These are phyloP conservation scores for Astropecten irregularis DNA, from an alignment of 53 echinoderm and acorn worm genomes.

Conservation along the genomic window DNA sequence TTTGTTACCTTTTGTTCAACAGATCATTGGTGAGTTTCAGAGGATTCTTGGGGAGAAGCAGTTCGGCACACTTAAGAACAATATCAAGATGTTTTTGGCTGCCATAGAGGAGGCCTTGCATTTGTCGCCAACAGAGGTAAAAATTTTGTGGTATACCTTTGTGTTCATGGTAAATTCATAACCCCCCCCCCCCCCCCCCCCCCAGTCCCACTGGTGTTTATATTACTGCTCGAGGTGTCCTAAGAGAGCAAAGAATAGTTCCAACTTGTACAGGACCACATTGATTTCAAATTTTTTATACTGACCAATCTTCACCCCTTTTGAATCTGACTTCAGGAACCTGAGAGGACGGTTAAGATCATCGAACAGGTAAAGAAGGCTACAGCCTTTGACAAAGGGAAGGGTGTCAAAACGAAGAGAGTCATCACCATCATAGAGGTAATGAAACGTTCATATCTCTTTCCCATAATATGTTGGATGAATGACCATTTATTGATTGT, in stretches of 20 bases:
- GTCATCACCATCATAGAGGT: constrained; percentile 39
- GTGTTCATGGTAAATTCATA: too few relatives aligned
- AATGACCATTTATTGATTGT: not conserved
- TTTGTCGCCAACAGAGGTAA: constrained; percentile 8
- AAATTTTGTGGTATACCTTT: too few relatives aligned
- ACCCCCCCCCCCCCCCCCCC: too few relatives aligned
- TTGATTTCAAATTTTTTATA: too few relatives aligned
- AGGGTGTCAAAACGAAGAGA: constrained; percentile 21
- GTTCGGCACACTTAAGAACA: not conserved
- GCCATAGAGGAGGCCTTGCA: not conserved
- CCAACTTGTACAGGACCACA: too few relatives aligned
- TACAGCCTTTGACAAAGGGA: constrained; percentile 47
- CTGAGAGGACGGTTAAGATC: not conserved
- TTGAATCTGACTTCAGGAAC: not conserved
- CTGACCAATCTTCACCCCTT: too few relatives aligned
- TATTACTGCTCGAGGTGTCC: too few relatives aligned
- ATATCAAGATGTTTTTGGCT: not conserved
- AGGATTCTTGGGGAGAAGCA: constrained; percentile 1
- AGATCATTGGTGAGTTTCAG: constrained; percentile 28
- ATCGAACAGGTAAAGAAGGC: constrained; percentile 19
- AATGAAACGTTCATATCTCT: not conserved
- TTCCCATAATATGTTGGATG: constrained; percentile 7
- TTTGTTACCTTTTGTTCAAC: not conserved
- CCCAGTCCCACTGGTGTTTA: too few relatives aligned
- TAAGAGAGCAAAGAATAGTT: too few relatives aligned